Conservation (phyloP, 2,113 vertebrate genomes). For the Ophiodon elongatus region DNA sequence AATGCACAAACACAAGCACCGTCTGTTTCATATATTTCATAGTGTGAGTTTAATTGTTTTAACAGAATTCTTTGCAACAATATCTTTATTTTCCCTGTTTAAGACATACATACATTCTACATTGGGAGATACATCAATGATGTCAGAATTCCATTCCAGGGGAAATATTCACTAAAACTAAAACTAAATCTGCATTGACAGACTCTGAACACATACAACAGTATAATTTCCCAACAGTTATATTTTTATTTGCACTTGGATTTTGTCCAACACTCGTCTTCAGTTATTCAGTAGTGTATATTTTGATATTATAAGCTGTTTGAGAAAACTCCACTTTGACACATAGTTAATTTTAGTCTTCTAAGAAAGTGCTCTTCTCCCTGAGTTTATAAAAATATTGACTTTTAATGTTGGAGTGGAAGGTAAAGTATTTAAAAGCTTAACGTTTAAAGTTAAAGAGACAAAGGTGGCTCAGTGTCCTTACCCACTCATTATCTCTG, state of each 20-base stretch:
- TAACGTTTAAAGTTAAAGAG: not conserved
- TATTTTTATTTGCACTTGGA: not conserved
- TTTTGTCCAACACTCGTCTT: not conserved
- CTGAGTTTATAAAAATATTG: not conserved
- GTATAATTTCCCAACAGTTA: not conserved
- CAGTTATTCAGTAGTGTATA: not conserved
- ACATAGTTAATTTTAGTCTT: conserved; percentile 9
- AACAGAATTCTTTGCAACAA: not conserved
- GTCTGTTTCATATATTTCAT: not conserved
- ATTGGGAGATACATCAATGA: not conserved
- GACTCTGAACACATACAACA: not conserved
- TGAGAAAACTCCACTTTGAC: not conserved
- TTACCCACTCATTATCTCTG: not conserved
- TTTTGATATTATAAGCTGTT: not conserved
- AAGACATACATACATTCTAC: not conserved
- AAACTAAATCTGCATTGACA: not conserved
- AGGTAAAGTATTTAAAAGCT: not conserved
- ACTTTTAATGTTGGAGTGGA: not conserved
- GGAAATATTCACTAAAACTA: not conserved
- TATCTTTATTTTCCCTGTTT: not conserved
- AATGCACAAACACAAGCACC: not conserved
- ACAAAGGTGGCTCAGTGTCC: not conserved
- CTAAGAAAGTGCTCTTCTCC: not conserved
- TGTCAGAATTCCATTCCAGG: not conserved
- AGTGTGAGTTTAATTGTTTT: not conserved